Evolutionary conservation across 2,797 vertebrate species (phyloP), one percentile per base, ranked within the genome.

Genomic region (Catamblyrhynchus diadema): DNA sequence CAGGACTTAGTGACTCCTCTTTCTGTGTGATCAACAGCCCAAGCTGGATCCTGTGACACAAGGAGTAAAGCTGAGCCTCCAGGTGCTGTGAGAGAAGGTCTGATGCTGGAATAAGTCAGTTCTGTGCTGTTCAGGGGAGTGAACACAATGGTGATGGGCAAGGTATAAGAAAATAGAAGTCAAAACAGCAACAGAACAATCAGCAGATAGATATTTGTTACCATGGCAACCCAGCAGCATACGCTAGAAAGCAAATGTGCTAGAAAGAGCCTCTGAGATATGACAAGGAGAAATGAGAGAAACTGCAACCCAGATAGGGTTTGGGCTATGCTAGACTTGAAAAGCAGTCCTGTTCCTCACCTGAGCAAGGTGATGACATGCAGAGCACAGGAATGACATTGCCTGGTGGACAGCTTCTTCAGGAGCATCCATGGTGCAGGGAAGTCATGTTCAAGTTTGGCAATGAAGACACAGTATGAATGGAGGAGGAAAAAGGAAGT

Each of bases 161-260:
- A 65, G 17, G 39, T 32, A 17, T 28, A 71, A 67, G 59, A 62
- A 80, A 95, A 66, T 0, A 48, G 4, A 86, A 96, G 35, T 74
- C 62, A 94, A 90, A 95, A 66, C 30, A 90, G 60, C 65, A 89
- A 71, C 54, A 82, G 45, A 84, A 86, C 67, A 77, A 77, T 51
- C 59, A 85, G 20, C 4, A 44, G 62, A 23, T 3, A 28, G 18
- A 66, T 60, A 48, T 37, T 45, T 53, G 71, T 77, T 82, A 47
- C 88, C 32, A 66, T 32, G 35, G 60, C 56, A 94, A 87, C 78
- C 7, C 35, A 56, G 14, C 24, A 62, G 59, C 57, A 65, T 10
- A 17, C 45, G 27, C 50, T 71, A 66, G 33, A 92, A 89, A 39
- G 54, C 27, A 50, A 2, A 27, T 9, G 32, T 35, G 21, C 39